Conservation (phyloP, 2,888 invertebrate species). For the Limenitis camilla region DNA sequence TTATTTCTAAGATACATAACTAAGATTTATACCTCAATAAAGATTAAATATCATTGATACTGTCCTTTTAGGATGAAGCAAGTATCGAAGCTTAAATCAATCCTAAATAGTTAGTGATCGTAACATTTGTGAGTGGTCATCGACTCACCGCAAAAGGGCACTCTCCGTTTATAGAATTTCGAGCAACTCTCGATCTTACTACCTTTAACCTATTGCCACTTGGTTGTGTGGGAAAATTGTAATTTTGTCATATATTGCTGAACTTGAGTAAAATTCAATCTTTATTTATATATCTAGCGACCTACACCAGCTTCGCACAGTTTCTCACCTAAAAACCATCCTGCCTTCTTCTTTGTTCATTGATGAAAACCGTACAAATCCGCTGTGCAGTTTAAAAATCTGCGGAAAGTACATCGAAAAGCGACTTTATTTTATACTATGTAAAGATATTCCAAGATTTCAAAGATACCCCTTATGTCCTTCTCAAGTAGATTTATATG, state of each 20-base stretch:
- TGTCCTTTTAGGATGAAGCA: neutral
- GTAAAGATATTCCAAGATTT: too few relatives aligned
- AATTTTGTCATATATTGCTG: constrained; percentile 2
- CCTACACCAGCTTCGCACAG: too few relatives aligned
- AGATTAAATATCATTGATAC: neutral
- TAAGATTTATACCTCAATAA: neutral
- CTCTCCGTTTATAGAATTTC: constrained; percentile 9
- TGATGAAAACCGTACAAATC: too few relatives aligned
- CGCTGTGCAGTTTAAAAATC: too few relatives aligned
- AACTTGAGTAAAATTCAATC: neutral
- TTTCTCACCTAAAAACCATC: too few relatives aligned
- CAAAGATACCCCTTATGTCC: too few relatives aligned
- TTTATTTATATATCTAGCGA: neutral
- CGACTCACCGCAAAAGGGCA: constrained; percentile 12
- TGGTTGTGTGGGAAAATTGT: constrained; percentile 16
- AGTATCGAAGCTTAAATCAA: constrained; percentile 2
- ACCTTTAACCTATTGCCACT: constrained; percentile 16
- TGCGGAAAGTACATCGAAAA: too few relatives aligned
- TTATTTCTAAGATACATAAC: neutral
- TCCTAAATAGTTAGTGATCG: constrained; percentile 8
- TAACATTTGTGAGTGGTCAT: constrained; percentile 18
- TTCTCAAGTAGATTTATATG: too few relatives aligned
- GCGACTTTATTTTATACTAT: too few relatives aligned
- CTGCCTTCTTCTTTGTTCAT: too few relatives aligned
- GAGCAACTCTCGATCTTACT: constrained; percentile 14